phyloP scores from a whole-genome alignment of 2,888 invertebrate genomes.

The Diaprepes abbreviatus region DNA sequence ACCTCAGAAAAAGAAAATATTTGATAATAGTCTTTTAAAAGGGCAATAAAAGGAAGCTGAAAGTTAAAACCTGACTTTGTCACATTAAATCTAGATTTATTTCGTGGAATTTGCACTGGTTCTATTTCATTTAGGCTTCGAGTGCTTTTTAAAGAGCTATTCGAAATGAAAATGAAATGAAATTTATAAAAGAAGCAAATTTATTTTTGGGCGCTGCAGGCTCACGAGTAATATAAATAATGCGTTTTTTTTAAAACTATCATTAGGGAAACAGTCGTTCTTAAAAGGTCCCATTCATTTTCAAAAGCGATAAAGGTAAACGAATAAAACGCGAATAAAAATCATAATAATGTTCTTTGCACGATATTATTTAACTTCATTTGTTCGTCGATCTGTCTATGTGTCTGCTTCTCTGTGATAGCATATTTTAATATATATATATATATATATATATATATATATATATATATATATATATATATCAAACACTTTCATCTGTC shows the following conservation, averaged over 20 bases:
- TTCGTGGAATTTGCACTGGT: slow-evolving; percentile 33
- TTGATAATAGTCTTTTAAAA: slow-evolving; percentile 28
- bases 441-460: too few relatives aligned
- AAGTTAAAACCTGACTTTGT: slow-evolving; percentile 45
- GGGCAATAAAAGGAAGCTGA: slow-evolving; percentile 30
- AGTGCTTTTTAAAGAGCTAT: slow-evolving; percentile 25
- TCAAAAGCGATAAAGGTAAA: too few relatives aligned
- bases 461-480: too few relatives aligned
- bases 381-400: too few relatives aligned
- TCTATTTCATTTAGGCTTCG: slow-evolving; percentile 37
- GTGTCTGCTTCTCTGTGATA: too few relatives aligned
- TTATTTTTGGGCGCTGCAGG: slow-evolving; percentile 16
- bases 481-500: too few relatives aligned
- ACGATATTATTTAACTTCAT: too few relatives aligned
- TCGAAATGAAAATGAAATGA: slow-evolving; percentile 31
- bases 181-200: slow-evolving; percentile 27
- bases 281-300: too few relatives aligned
- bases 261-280: too few relatives aligned
- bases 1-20: slow-evolving; percentile 24
- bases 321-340: too few relatives aligned
- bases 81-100: slow-evolving; percentile 49
- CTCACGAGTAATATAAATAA: not conserved
- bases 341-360: too few relatives aligned
- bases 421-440: too few relatives aligned
- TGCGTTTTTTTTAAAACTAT: not conserved